Evolutionary conservation across 2,888 invertebrate species (phyloP).

Genomic region (Pardosa pseudoannulata): DNA sequence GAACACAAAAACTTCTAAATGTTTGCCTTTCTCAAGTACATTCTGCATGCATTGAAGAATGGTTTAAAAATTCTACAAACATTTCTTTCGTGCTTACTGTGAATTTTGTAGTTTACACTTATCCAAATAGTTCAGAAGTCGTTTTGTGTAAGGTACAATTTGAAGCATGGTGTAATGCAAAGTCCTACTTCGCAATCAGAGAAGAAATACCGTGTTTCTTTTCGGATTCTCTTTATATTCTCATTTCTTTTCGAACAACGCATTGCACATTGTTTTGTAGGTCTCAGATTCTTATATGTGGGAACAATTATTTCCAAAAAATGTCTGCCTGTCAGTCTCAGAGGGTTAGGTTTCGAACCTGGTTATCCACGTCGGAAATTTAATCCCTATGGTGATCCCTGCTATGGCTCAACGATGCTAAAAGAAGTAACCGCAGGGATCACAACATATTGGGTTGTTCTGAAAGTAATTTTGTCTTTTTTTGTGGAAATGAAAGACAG

Average conservation of each 20-base stretch:
- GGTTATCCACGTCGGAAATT: constrained; percentile 18
- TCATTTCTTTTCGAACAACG: constrained; percentile 29
- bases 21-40: constrained; percentile 24
- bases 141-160: constrained; percentile 27
- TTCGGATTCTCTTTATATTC: constrained; percentile 10
- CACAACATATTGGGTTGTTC: too few species aligned
- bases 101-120: constrained; percentile 24
- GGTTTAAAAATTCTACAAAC: constrained; percentile 24
- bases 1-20: constrained; percentile 13
- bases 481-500: too few species aligned
- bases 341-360: constrained; percentile 27
- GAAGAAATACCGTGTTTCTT: constrained; percentile 16
- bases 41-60: constrained; percentile 18
- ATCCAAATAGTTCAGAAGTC: constrained; percentile 30
- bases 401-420: too few species aligned
- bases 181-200: constrained; percentile 22
- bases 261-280: neutral
- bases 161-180: constrained; percentile 12
- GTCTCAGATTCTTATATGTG: constrained; percentile 7
- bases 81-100: constrained; percentile 28
- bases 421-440: too few species aligned
- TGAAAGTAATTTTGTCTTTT: too few species aligned
- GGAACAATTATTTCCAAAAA: constrained; percentile 37
- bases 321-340: constrained; percentile 34
- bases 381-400: too few species aligned